Evolutionary conservation across 2,113 vertebrate genomes (phyloP).

Genomic region (Erythrocercus mccallii): DNA sequence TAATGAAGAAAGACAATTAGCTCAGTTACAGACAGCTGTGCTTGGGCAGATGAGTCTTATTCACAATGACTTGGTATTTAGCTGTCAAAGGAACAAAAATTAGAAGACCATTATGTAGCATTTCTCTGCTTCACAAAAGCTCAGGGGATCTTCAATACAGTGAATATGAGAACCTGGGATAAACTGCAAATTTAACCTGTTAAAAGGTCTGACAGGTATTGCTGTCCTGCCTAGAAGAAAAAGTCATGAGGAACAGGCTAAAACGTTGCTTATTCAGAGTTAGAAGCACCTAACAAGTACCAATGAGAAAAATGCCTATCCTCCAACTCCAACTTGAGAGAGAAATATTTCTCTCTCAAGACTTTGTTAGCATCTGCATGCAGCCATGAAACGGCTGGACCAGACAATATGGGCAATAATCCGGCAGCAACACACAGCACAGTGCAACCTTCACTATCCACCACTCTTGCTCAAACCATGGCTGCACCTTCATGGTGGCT

Average conservation of each 20-base stretch:
- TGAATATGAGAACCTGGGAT: not conserved
- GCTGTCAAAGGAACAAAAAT: conserved; percentile 69
- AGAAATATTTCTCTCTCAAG: not conserved
- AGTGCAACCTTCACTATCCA: not conserved
- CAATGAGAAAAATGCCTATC: not conserved
- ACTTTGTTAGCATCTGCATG: not conserved
- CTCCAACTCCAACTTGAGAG: no score
- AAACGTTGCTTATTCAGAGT: not conserved
- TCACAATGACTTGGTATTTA: conserved; percentile 55
- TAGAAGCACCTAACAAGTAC: not conserved
- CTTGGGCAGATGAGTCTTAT: not conserved
- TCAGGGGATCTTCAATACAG: not conserved
- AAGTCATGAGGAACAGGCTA: not conserved
- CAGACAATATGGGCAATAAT: fast-evolving
- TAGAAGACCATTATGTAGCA: conserved; percentile 48
- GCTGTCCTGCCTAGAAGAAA: not conserved
- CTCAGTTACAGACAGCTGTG: not conserved
- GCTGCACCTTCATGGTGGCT: not conserved
- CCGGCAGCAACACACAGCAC: fast-evolving
- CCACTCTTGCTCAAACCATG: not conserved
- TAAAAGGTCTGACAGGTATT: not conserved
- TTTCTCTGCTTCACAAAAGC: not conserved
- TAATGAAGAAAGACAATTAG: conserved; percentile 16
- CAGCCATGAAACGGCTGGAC: not conserved
- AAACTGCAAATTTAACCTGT: not conserved